These are phyloP conservation scores for Lathamus discolor DNA, from an alignment of 2,113 vertebrate genomes.

Conservation along the genomic window DNA sequence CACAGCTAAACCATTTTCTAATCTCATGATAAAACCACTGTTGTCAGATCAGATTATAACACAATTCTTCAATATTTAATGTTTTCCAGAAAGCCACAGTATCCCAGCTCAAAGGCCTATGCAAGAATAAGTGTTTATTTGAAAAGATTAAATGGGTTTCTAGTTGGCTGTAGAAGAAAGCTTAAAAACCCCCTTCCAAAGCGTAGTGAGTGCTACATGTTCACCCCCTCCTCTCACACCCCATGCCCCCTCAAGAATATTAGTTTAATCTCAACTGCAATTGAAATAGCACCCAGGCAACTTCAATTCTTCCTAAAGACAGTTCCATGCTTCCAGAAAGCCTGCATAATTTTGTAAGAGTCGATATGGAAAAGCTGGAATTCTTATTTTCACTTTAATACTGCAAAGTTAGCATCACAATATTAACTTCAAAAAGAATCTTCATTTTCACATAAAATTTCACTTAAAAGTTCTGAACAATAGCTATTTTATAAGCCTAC, in stretches of 20 bases:
- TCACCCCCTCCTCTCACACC: neutral
- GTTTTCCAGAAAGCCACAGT: neutral
- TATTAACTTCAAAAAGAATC: neutral
- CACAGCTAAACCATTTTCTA: neutral
- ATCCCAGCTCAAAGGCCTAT: neutral
- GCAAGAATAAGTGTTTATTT: neutral
- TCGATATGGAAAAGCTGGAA: neutral
- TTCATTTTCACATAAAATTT: neutral
- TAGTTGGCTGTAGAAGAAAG: neutral
- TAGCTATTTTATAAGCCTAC: neutral
- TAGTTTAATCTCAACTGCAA: neutral
- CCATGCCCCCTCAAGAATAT: neutral
- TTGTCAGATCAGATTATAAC: neutral
- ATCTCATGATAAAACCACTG: neutral
- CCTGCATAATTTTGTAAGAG: neutral
- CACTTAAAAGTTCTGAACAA: neutral
- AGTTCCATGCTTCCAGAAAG: neutral
- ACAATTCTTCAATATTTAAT: neutral
- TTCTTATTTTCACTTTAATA: neutral
- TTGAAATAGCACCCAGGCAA: neutral
- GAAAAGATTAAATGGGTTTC: neutral
- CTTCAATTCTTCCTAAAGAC: neutral
- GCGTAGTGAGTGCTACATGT: neutral
- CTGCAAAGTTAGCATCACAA: neutral
- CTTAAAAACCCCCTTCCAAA: rapidly evolving